These are phyloP conservation scores for Sitobion miscanthi DNA, from an alignment of 1,140 invertebrate species.

Conservation along the genomic window DNA sequence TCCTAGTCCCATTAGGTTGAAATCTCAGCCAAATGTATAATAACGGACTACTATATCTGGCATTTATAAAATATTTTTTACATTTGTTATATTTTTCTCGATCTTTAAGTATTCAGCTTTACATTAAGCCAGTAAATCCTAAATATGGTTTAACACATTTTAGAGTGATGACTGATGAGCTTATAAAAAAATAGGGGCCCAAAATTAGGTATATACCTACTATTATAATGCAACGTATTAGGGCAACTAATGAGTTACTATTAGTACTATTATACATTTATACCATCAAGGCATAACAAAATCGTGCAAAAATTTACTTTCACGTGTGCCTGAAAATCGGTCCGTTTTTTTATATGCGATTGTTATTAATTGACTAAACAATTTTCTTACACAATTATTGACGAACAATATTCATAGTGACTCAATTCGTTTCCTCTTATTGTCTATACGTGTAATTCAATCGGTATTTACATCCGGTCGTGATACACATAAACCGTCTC, in stretches of 20 bases:
- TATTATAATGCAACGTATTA: background rate
- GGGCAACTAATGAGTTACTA: too few species aligned
- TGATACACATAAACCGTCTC: background rate
- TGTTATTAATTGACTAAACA: too few species aligned
- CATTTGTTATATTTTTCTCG: background rate
- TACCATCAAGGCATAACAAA: background rate
- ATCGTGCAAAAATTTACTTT: too few species aligned
- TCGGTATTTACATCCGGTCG: slow-evolving; percentile 3
- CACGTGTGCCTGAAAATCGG: too few species aligned
- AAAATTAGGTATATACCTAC: background rate
- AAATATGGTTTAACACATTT: background rate
- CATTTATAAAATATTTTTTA: background rate
- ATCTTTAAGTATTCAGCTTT: background rate
- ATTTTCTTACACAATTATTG: background rate
- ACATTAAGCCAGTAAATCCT: background rate
- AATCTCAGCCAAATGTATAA: background rate
- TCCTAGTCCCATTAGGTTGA: background rate
- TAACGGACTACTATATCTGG: background rate
- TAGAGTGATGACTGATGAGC: background rate
- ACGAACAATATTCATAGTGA: background rate
- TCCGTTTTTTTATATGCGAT: too few species aligned
- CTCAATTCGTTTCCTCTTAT: background rate
- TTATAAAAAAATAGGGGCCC: too few species aligned
- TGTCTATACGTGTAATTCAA: background rate
- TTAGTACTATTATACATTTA: too few species aligned